Evolutionary conservation across 2,888 invertebrate genomes (phyloP).

Genomic region (Mythimna impura): DNA sequence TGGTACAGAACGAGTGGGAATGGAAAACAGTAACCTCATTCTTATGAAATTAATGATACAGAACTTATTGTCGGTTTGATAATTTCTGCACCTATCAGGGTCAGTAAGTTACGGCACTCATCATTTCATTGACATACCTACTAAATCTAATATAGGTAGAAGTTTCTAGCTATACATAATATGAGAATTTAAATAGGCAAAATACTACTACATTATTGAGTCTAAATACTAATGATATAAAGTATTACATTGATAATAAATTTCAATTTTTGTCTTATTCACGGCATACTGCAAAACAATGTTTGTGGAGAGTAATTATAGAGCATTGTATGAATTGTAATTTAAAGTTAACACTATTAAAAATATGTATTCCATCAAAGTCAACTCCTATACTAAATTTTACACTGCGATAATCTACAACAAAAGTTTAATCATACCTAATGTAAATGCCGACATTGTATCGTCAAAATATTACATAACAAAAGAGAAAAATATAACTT

Average conservation of each 20-base stretch:
- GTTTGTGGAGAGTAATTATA: not conserved
- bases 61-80: no score
- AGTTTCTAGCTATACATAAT: not conserved
- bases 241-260: not conserved
- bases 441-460: not conserved
- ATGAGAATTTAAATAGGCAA: not conserved
- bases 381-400: not conserved
- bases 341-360: not conserved
- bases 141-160: no score
- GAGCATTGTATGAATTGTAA: not conserved
- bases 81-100: no score
- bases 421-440: not conserved
- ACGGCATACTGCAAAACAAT: not conserved
- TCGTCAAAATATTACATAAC: not conserved
- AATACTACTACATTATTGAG: not conserved
- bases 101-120: no score
- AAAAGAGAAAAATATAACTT: constrained; percentile 13
- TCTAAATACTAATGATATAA: not conserved
- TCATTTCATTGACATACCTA: no score
- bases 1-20: no score
- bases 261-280: not conserved
- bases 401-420: not conserved
- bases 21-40: no score
- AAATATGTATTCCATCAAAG: not conserved
- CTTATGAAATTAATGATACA: no score